Base-by-base conservation (phyloP, 2,113 vertebrate species). In the Danio rerio region DNA sequence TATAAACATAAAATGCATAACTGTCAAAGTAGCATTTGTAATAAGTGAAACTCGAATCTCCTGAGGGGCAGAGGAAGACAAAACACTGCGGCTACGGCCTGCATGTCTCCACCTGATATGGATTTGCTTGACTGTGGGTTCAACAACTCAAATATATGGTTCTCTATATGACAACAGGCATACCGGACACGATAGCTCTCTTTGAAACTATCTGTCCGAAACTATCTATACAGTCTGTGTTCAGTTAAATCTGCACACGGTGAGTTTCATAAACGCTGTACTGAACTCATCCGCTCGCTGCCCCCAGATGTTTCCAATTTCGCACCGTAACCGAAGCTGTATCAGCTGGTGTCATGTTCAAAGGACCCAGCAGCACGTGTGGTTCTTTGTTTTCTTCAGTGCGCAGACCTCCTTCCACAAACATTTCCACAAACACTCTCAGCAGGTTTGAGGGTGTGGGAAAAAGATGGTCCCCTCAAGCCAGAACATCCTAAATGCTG, bases 271-370 rank as follows among this genome's bases (percentile, higher is more conserved):
- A 83, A 86, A 80, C 81, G 75, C 81, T 63, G 69, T 55, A 69
- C 83, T 85, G 87, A 89, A 81, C 78, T 87, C 66, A 61, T 81
- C 76, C 78, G 69, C 78, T 84, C 58, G 77, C 80, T 61, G 59
- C 59, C n/a, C 82, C 88, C 89, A 91, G 87, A 85, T 92, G 90
- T 91, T 93, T 89, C 88, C 55, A 86, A 88, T 91, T 88, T 86
- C 80, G 59, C 89, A 87, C 84, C 71, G 45, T 84, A 56, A 76
- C 81, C 73, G 70, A 77, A 88, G 78, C 90, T 89, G 89, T 83
- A 85, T 79, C 85, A 81, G 85, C 69, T 80, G 87, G 90, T 90
- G 87, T 91, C 90, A 82, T 91, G 89, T 92, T 93, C 88, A 93
- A 91, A 91, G 88, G 74, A 72, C 78, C 71, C 77, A 80, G 84